Conservation (phyloP, 2,113 vertebrate genomes). For the Xyrauchen texanus region DNA sequence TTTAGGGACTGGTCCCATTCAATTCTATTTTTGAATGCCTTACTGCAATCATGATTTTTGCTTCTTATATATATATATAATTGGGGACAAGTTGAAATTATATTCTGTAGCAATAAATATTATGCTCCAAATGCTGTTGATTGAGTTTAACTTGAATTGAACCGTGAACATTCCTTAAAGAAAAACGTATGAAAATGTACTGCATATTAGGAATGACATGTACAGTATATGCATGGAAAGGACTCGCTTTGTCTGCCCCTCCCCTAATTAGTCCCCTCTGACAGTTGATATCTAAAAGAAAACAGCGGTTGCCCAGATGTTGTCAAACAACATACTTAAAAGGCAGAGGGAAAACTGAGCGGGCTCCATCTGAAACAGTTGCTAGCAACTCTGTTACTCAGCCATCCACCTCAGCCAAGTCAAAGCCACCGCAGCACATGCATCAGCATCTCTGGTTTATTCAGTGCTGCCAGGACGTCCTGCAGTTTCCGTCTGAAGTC, state of each 20-base stretch:
- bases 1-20: too few relatives aligned
- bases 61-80: too few relatives aligned
- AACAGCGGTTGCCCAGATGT: slow-evolving; percentile 54
- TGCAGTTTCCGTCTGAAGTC: slow-evolving; percentile 34
- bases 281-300: slow-evolving; percentile 67
- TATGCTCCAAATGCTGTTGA: too few relatives aligned
- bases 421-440: slow-evolving; percentile 26
- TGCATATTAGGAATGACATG: too few relatives aligned
- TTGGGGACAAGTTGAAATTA: too few relatives aligned
- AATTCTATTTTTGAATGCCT: too few relatives aligned
- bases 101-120: too few relatives aligned
- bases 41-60: too few relatives aligned
- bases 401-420: background rate
- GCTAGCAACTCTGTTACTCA: slow-evolving; percentile 47
- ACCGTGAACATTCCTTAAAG: too few relatives aligned
- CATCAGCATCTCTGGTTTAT: slow-evolving; percentile 35
- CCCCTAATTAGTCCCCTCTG: slow-evolving; percentile 68
- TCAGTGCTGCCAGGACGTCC: slow-evolving; percentile 37
- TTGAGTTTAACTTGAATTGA: too few relatives aligned
- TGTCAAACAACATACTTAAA: slow-evolving; percentile 58
- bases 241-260: slow-evolving; percentile 32
- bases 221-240: too few relatives aligned
- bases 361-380: background rate
- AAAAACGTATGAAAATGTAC: too few relatives aligned
- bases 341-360: slow-evolving; percentile 48